Evolutionary conservation across 35 echinoderm and acorn worm species (phyloP).

Genomic region (Heliocidaris erythrogramma): DNA sequence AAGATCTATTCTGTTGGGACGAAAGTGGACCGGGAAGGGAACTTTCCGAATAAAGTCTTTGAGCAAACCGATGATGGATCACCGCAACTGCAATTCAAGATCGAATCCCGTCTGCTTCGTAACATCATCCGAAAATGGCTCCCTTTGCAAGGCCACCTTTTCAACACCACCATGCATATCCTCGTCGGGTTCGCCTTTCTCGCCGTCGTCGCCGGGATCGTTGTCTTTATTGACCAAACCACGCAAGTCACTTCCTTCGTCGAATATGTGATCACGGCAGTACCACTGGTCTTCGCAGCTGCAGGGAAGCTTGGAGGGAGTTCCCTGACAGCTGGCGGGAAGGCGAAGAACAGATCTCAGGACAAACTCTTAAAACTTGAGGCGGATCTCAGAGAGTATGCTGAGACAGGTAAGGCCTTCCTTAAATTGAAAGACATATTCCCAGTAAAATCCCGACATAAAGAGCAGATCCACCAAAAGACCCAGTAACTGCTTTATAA

Average conservation of each 20-base stretch:
- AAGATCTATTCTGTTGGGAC: neutral
- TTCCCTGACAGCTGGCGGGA: neutral
- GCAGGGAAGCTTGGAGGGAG: neutral
- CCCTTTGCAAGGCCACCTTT: neutral
- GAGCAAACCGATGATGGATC: neutral
- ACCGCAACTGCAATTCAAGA: neutral
- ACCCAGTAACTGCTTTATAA: no score
- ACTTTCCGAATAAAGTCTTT: neutral
- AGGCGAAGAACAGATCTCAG: neutral
- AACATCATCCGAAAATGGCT: slow-evolving; percentile 14
- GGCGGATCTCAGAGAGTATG: neutral
- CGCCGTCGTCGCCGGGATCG: neutral
- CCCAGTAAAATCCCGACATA: no score
- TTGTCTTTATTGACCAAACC: neutral
- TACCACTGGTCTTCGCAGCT: neutral
- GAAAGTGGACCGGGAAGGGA: neutral
- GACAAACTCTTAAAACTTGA: neutral
- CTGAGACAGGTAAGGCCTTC: neutral
- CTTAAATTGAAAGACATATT: neutral
- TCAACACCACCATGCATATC: neutral
- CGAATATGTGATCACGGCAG: slow-evolving; percentile 4
- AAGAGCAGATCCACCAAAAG: no score
- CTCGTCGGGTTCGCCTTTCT: neutral
- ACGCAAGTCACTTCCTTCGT: neutral
- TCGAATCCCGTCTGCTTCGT: neutral